Evolutionary conservation across 2,888 invertebrate genomes (phyloP), one percentile per base, ranked within the genome.

Genomic region (Drosophila kambysellisi): DNA sequence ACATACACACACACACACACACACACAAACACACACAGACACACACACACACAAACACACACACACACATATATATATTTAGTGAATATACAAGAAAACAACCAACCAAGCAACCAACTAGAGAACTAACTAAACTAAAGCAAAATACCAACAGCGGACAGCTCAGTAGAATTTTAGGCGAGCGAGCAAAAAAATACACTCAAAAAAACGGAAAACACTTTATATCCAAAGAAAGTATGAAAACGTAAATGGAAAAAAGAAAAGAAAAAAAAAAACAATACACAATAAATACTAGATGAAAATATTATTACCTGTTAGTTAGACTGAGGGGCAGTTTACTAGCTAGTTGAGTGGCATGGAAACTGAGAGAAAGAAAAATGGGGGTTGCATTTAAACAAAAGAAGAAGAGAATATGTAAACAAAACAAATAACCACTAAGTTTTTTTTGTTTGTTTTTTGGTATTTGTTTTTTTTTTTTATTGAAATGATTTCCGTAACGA

Each of bases 261-360:
- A 59, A 52, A 58, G 53, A 57, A 17, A 59, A 25, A 74, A 74
- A 51, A 53, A 48, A 32, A 53, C 25, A 53, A 73, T 58, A 76
- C 53, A 79, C 59, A 71, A 61, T 67, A 59, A 64, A 56, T 66
- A 72, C 79, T 86, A 88, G 79, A 81, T 69, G 75, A 73, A 87
- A 77, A 82, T 77, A 79, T 72, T 70, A 81, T 82, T 87, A 88
- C 78, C 83, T 79, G 76, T 87, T 91, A 87, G 88, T 88, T 87
- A 79, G 88, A 81, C 88, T 88, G 88, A 85, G 70, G 70, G 54
- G 60, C 78, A 79, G 84, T 81, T 82, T 75, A 11, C 32, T 25
- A 33, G 71, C 83, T 77, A 74, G 70, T 74, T 76, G 62, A 70
- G 54, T 53, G 35, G 46, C 50, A 37, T 39, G 46, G 54, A 30